Conservation (phyloP, 2,888 invertebrate species). For the Tupiocoris notatus region DNA sequence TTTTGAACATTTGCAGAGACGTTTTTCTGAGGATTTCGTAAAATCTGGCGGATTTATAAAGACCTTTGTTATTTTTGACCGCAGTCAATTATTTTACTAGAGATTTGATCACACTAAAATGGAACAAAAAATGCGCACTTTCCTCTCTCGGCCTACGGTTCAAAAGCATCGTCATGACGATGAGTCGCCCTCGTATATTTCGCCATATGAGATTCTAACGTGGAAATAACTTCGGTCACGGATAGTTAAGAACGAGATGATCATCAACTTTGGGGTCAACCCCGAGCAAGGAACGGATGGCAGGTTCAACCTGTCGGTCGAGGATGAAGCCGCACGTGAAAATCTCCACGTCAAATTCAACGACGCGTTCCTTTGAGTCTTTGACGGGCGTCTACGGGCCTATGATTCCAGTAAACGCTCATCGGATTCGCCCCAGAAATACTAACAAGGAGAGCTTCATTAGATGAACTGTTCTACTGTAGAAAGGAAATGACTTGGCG, state of each 20-base stretch:
- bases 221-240: neutral
- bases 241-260: conserved; percentile 12
- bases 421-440: conserved; percentile 25
- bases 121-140: too few species aligned
- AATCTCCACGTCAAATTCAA: neutral
- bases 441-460: neutral
- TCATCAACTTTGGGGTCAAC: conserved; percentile 17
- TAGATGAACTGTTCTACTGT: neutral
- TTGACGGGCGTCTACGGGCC: neutral
- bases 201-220: neutral
- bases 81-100: too few species aligned
- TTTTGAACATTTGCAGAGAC: too few species aligned
- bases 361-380: neutral
- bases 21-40: too few species aligned
- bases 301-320: conserved; percentile 6
- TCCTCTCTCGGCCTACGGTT: too few species aligned
- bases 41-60: too few species aligned
- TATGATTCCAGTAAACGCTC: conserved; percentile 8
- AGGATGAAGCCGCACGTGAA: neutral
- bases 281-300: conserved; percentile 12
- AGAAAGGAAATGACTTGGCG: neutral
- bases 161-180: neutral
- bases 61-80: too few species aligned
- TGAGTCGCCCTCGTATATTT: neutral
- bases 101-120: too few species aligned